A percentile compares a stretch with the other conserved stretches of the same genome.
These are phyloP conservation scores for Rhagonycha fulva DNA, from an alignment of 2,888 invertebrate genomes.

Conservation along the genomic window DNA sequence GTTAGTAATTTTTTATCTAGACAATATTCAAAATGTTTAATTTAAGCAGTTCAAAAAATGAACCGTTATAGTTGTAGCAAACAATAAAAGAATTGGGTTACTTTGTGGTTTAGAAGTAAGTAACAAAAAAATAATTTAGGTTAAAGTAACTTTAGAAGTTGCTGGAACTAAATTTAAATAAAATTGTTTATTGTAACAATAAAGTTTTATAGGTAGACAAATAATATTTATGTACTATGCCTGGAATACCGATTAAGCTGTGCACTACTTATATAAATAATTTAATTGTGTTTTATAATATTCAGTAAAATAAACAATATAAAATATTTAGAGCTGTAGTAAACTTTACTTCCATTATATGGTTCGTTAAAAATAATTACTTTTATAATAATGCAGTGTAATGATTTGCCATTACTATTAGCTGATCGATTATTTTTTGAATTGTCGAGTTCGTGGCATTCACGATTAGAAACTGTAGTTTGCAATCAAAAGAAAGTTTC, in stretches of 20 bases:
- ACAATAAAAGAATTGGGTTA: neutral
- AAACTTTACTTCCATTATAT: neutral
- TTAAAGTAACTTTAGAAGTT: neutral
- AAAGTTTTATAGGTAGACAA: neutral
- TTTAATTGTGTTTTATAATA: neutral
- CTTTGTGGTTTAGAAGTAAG: neutral
- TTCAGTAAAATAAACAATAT: neutral
- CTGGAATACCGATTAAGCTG: neutral
- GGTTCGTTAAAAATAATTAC: neutral
- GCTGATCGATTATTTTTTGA: neutral
- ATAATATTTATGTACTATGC: neutral
- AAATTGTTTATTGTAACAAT: neutral
- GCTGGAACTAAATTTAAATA: neutral
- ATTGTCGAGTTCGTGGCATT: neutral
- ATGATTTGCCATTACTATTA: neutral
- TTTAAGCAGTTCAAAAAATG: neutral
- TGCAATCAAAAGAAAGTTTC: neutral
- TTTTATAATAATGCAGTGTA: neutral
- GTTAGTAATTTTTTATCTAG: neutral
- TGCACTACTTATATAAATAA: neutral
- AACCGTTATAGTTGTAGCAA: neutral
- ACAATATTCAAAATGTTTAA: neutral
- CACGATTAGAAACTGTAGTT: neutral
- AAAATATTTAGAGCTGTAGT: neutral
- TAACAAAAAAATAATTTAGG: neutral